A percentile compares a stretch with the other conserved stretches of the same genome.
Conservation (phyloP, 30 jellyfish, hydroid and myxozoan genomes). For the Aurelia sp. region DNA sequence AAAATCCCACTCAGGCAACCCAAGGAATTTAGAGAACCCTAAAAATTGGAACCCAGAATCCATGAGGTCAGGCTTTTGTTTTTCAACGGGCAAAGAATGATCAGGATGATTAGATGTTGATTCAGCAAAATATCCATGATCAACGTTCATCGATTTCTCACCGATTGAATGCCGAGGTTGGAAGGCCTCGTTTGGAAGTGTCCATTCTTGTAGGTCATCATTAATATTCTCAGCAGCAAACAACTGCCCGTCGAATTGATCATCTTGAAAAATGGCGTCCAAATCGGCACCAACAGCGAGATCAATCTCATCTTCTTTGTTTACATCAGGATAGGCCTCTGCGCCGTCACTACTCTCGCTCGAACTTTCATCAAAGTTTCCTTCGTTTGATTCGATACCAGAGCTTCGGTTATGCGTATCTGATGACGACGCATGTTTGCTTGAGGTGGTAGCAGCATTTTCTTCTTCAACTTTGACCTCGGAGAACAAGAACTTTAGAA, state of each 20-base stretch:
- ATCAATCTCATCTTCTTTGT: conserved; percentile 58
- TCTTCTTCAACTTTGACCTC: conserved; percentile 27
- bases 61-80: conserved; percentile 41
- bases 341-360: conserved; percentile 52
- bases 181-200: conserved; percentile 82
- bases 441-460: conserved; percentile 5
- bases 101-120: conserved; percentile 45
- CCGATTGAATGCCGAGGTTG: conserved; percentile 85
- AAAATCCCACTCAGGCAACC: conserved; percentile 93
- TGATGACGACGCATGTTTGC: conserved; percentile 39
- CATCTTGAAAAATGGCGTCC: conserved; percentile 92
- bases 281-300: conserved; percentile 87
- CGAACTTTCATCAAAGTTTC: conserved; percentile 17
- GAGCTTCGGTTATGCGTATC: conserved; percentile 46
- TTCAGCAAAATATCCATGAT: conserved; percentile 32
- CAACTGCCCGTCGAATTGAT: conserved; percentile 83
- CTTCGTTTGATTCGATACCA: conserved; percentile 42
- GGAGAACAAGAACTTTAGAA: conserved; percentile 55
- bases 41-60: conserved; percentile 35
- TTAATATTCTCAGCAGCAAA: conserved; percentile 60
- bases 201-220: conserved; percentile 81
- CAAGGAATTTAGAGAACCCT: conserved; percentile 48
- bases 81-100: conserved; percentile 24
- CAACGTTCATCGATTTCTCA: conserved; percentile 66
- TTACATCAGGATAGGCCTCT: conserved; percentile 53